Evolutionary conservation across 2,797 vertebrate species (phyloP).

Genomic region (Epinephelus coioides): DNA sequence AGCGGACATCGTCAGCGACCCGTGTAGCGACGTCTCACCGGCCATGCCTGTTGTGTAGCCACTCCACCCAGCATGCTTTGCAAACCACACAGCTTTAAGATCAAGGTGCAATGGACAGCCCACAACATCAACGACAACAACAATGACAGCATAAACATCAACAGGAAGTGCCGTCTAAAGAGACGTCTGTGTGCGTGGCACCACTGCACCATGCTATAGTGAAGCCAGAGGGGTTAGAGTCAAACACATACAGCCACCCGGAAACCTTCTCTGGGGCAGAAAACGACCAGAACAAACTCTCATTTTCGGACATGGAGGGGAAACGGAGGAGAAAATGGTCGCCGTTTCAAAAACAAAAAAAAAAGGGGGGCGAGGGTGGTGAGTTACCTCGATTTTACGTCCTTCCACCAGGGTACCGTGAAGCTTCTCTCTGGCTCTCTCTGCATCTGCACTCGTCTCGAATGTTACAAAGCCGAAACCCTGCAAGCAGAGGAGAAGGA

Average conservation of each 20-base stretch:
- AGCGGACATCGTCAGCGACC: conserved; percentile 65
- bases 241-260: conserved; percentile 71
- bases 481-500: conserved; percentile 84
- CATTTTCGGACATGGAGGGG: conserved; percentile 72
- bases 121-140: conserved; percentile 68
- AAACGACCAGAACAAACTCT: conserved; percentile 70
- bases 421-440: conserved; percentile 97
- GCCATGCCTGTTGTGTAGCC: conserved; percentile 81
- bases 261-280: conserved; percentile 68
- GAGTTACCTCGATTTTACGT: conserved; percentile 99
- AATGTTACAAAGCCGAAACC: conserved; percentile 99
- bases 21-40: conserved; percentile 48
- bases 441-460: conserved; percentile 96
- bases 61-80: conserved; percentile 82
- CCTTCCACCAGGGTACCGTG: conserved; percentile 97
- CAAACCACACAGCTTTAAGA: conserved; percentile 78
- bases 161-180: conserved; percentile 68
- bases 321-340: conserved; percentile 72
- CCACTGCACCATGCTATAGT: conserved; percentile 78
- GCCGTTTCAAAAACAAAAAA: conserved; percentile 29
- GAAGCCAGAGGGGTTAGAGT: conserved; percentile 76
- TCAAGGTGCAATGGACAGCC: conserved; percentile 81
- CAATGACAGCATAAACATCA: conserved; percentile 38
- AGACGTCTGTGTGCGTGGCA: conserved; percentile 64
- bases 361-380: conserved; percentile 48